Percentiles rank a stretch among this genome's conserved stretches.
Evolutionary conservation across 2,113 vertebrate species (phyloP).

Genomic region (Chinchilla lanigera): DNA sequence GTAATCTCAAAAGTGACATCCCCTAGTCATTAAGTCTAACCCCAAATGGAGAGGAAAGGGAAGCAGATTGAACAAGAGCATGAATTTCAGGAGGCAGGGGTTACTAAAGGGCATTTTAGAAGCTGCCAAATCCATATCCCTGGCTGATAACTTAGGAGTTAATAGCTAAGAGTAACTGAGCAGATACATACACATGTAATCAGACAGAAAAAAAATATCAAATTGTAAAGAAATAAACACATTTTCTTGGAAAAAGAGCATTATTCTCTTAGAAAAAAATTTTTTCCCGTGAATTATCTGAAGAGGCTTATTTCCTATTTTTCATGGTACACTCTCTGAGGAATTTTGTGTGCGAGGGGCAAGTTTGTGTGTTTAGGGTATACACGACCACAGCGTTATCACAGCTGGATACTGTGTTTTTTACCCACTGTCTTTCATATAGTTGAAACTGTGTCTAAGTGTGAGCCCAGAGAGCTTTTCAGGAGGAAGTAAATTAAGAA

Average conservation of each 20-base stretch:
- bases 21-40: not conserved
- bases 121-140: not conserved
- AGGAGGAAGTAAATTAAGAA: not conserved
- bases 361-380: constrained; percentile 23
- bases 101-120: not conserved
- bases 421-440: not conserved
- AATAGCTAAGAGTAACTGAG: constrained; percentile 27
- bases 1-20: not conserved
- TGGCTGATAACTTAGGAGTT: not conserved
- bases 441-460: not conserved
- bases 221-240: constrained; percentile 3
- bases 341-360: not conserved
- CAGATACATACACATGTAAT: not conserved
- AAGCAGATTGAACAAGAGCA: not conserved
- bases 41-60: not conserved
- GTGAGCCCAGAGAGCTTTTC: not conserved
- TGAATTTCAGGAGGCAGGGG: not conserved
- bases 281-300: not conserved
- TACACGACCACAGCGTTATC: not conserved
- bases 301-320: constrained; percentile 8
- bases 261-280: not conserved
- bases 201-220: not conserved
- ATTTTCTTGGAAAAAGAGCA: not conserved
- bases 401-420: constrained; percentile 4
- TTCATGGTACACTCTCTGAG: not conserved